phyloP scores from a whole-genome alignment of 2,888 invertebrate species.

The Leucozona laternaria region DNA sequence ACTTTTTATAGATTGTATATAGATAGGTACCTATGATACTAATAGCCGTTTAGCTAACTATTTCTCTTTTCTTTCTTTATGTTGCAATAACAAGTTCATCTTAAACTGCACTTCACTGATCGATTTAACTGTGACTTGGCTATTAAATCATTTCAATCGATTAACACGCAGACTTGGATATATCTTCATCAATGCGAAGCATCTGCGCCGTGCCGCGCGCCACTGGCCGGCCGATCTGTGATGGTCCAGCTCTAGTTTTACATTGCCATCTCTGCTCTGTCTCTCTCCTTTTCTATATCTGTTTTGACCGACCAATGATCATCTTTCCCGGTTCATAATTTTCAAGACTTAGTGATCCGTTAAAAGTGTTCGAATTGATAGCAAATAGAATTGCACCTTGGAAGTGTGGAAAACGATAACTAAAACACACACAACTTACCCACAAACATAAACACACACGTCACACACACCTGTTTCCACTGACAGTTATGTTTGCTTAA shows the following conservation, averaged over 20 bases:
- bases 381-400: slow-evolving; percentile 34
- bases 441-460: not conserved
- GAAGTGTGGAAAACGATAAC: slow-evolving; percentile 15
- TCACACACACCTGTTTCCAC: not conserved
- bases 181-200: slow-evolving; percentile 32
- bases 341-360: slow-evolving; percentile 50
- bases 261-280: not conserved
- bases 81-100: slow-evolving; percentile 42
- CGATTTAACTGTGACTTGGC: slow-evolving; percentile 67
- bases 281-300: not conserved
- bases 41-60: slow-evolving; percentile 7
- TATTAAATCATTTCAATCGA: slow-evolving; percentile 52
- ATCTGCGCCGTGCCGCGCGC: not conserved
- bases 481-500: slow-evolving; percentile 68
- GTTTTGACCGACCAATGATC: slow-evolving; percentile 30
- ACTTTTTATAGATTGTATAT: not conserved
- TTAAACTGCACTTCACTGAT: slow-evolving; percentile 56
- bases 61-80: not conserved
- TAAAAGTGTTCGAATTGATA: slow-evolving; percentile 47
- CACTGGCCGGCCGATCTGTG: not conserved
- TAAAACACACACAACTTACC: not conserved
- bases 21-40: not conserved
- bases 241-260: not conserved
- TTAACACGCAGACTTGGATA: slow-evolving; percentile 36
- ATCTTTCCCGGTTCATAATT: slow-evolving; percentile 36